Evolutionary conservation across 2,888 invertebrate genomes (phyloP), one percentile per base, ranked within the genome.

Genomic region (Blastobasis lacticolella): DNA sequence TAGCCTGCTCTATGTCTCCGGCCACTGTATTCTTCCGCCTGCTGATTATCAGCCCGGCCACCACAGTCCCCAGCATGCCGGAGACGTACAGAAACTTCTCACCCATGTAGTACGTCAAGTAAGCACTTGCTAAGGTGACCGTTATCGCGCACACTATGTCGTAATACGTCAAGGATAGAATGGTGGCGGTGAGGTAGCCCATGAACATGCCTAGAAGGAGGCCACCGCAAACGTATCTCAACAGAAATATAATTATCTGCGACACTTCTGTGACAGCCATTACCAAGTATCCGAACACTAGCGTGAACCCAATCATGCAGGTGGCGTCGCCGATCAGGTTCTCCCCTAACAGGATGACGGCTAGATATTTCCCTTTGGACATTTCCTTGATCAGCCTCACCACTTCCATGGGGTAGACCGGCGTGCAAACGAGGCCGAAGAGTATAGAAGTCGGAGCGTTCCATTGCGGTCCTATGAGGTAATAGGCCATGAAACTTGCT

Each of bases 61-160:
- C 75, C 0, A 82, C 76, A 0, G 82, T 82, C 0, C 66, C 81
- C 0, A 88, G 46, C 42, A 87, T 62, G 1, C 87, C 87, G 0
- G 87, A 88, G 0, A 85, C 85, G 49, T 85, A 87, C 0, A 88
- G 57, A 54, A 77, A 83, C 62, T 85, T 83, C 57, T 88, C 87
- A 0, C 86, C 87, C 0, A 87, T 64, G 43, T 83, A 88, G 55
- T 75, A 88, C 0, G 86, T 84, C 5, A 88, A 53, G 49, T 80
- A 87, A 0, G 86, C 78, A 0, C 81, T 76, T 0, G 83, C 71
- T 4, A 84, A 48, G 0, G 85, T 86, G 0, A 85, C 73, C 0
- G 77, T 75, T 0, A 84, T 81, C 1, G 75, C 78, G 51, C 84
- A 85, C 0, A 85, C 48, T 7, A 79, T 36, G 47, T 88, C 87